Evolutionary conservation across 2,797 vertebrate genomes (phyloP), one percentile per base, ranked within the genome.

Genomic region (Siniperca undulata): DNA sequence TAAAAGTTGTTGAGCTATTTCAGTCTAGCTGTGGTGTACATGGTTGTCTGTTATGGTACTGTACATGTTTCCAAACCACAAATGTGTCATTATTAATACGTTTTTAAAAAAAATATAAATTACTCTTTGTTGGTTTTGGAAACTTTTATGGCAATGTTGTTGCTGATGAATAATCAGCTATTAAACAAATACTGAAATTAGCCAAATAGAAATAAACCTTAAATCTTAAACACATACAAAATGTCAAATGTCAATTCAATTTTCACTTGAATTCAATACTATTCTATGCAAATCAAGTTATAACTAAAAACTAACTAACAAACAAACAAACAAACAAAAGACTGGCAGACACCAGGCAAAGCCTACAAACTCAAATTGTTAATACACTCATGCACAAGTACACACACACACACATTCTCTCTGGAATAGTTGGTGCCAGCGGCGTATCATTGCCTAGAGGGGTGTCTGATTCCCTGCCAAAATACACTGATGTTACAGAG

Each of bases 381-480:
- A 70, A 66, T 53, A 80, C 70, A 70, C 68, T 27, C 30, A 44
- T 27, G 12, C 50, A 58, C 17, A 66, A 12, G 22, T 34, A 34
- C 38, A 64, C 53, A 36, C 53, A 59, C 74, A 67, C 73, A 82
- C 69, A 70, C 46, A 76, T 70, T 78, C 87, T 91, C 90, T 71
- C 60, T 67, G 85, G 91, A 89, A 85, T 81, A 83, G 73, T 53
- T 84, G 70, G 75, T 90, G 91, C 92, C 89, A 92, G 86, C 74
- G 71, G 92, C 86, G 0, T 83, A 91, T 91, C 72, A 55, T 91
- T 66, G 89, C 92, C 91, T 92, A 88, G 86, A 92, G 93, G 91
- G 88, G 68, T 77, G 88, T 92, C 88, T 94, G 90, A 86, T 84
- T 89, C 85, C 40, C 81, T 88, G 90, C 92, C 91, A 93, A 91